phyloP scores from a whole-genome alignment of 2,888 invertebrate genomes.

The Didymodactylos carnosus region DNA sequence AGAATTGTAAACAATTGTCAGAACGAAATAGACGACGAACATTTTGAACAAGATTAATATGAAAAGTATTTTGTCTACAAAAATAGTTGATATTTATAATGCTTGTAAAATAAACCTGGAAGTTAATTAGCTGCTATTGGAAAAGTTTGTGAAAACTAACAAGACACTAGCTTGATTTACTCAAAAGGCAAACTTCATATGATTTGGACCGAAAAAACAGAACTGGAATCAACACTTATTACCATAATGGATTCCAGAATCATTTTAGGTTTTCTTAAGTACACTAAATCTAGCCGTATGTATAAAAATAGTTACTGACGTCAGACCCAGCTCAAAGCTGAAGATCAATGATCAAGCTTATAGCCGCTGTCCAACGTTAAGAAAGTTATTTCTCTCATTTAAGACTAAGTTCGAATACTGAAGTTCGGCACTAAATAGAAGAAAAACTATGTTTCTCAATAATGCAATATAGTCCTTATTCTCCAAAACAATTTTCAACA shows the following conservation, averaged over 20 bases:
- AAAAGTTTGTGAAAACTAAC: too few species aligned
- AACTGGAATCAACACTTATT: too few species aligned
- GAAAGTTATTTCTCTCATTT: neutral
- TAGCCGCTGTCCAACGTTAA: neutral
- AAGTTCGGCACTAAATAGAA: neutral
- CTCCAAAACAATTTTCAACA: too few species aligned
- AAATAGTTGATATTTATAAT: neutral
- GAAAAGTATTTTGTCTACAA: neutral
- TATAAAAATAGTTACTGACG: neutral
- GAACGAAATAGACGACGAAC: neutral
- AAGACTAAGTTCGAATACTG: neutral
- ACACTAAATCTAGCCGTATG: neutral
- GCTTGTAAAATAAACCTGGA: neutral
- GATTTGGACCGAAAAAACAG: too few species aligned
- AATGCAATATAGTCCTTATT: too few species aligned
- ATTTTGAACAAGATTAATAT: neutral
- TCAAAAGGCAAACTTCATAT: too few species aligned
- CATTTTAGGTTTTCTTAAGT: too few species aligned
- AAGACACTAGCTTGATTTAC: neutral
- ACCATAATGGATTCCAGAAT: too few species aligned
- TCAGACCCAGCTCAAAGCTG: neutral
- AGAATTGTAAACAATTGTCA: neutral
- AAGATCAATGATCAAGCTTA: neutral
- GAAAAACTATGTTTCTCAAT: too few species aligned
- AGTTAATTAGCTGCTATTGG: neutral